A percentile compares a stretch with the other conserved stretches of the same genome.
Evolutionary conservation across 2,797 vertebrate species (phyloP).

Genomic region (Gymnodraco acuticeps): DNA sequence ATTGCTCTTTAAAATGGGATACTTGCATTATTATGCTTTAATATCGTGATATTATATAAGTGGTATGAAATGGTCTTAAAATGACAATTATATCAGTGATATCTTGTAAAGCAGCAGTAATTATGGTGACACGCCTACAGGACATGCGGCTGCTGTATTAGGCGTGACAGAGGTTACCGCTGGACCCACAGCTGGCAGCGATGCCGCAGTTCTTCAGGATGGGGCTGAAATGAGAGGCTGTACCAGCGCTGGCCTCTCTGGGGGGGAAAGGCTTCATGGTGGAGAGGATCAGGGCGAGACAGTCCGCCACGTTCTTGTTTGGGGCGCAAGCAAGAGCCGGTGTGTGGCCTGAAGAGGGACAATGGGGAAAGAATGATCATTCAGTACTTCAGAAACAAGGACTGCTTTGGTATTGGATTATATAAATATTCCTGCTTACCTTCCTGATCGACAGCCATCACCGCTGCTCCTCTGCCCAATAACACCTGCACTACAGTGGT

Average conservation of each 20-base stretch:
- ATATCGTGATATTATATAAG: too few species aligned
- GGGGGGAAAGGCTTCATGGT: constrained; percentile 99
- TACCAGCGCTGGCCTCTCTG: constrained; percentile 83
- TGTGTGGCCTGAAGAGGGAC: constrained; percentile 88
- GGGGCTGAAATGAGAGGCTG: constrained; percentile 88
- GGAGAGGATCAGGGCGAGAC: constrained; percentile 97
- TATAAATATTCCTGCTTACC: constrained; percentile 76
- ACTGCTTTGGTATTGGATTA: neutral
- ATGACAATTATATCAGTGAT: too few species aligned
- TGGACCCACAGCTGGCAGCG: constrained; percentile 88
- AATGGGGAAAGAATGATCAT: constrained; percentile 8
- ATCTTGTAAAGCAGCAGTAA: too few species aligned
- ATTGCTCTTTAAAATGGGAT: too few species aligned
- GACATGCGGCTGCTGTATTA: constrained; percentile 80
- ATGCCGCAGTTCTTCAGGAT: constrained; percentile 94
- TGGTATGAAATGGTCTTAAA: too few species aligned
- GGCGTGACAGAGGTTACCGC: constrained; percentile 88
- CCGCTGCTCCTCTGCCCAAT: constrained; percentile 94
- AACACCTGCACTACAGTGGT: constrained; percentile 96
- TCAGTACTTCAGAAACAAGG: too few species aligned
- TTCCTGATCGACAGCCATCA: constrained; percentile 96
- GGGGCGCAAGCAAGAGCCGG: constrained; percentile 96
- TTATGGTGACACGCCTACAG: too few species aligned
- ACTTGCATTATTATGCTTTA: too few species aligned
- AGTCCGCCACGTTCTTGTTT: constrained; percentile 97